Percentiles rank a stretch among this genome's conserved stretches.
Conservation (phyloP, 1,140 invertebrate genomes). For the Aphis gossypii region DNA sequence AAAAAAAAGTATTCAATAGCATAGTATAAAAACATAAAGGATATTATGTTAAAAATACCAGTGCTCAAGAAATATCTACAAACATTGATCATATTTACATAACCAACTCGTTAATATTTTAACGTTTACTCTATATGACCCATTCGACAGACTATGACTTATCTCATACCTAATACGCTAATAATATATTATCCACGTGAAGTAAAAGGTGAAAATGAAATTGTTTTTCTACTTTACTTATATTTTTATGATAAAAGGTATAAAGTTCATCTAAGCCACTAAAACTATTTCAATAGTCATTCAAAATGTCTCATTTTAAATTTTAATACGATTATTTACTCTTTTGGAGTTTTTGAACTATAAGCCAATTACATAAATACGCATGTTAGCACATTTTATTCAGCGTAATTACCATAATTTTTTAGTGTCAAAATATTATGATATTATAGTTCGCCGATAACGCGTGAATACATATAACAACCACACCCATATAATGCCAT, state of each 20-base stretch:
- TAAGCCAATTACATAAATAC: background rate
- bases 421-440: constrained; percentile 34
- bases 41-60: constrained; percentile 8
- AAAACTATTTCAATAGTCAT: background rate
- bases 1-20: background rate
- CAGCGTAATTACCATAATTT: too few species aligned
- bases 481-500: constrained; percentile 35
- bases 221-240: background rate
- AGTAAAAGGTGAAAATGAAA: background rate
- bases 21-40: background rate
- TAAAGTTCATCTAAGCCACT: background rate
- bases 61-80: background rate
- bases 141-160: background rate
- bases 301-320: background rate
- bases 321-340: background rate
- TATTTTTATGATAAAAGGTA: background rate
- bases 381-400: background rate
- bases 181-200: background rate
- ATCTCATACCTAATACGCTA: background rate
- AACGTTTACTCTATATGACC: background rate
- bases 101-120: background rate
- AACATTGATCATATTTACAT: background rate
- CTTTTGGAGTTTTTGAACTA: background rate
- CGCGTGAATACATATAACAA: background rate
- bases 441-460: background rate